phyloP scores from a whole-genome alignment of 2,888 invertebrate species.

The Cerastis leucographa region DNA sequence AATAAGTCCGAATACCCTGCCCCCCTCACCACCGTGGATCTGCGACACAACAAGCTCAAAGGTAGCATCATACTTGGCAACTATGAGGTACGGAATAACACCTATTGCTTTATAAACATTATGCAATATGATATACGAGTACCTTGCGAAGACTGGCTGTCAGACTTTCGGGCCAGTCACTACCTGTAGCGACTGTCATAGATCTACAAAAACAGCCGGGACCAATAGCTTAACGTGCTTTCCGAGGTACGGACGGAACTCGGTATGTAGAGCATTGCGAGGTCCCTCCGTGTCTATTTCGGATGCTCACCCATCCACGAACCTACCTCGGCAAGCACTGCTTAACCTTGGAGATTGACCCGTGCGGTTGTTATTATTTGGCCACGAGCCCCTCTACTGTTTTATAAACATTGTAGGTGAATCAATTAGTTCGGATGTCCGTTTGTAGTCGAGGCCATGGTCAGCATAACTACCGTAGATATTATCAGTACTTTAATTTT shows the following conservation, averaged over 20 bases:
- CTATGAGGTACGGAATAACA: constrained; percentile 92
- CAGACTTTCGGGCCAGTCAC: neutral
- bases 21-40: constrained; percentile 93
- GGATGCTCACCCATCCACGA: neutral
- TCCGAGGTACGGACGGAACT: neutral
- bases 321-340: neutral
- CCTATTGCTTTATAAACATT: constrained; percentile 3
- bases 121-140: neutral
- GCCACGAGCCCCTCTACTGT: neutral
- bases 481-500: constrained; percentile 33
- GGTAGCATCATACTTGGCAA: constrained; percentile 96
- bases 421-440: constrained; percentile 50
- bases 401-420: constrained; percentile 21
- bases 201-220: neutral
- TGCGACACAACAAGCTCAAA: constrained; percentile 94
- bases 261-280: neutral
- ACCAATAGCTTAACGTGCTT: neutral
- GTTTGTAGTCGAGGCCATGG: constrained; percentile 51
- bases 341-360: neutral
- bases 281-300: too few relatives aligned
- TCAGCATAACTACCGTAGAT: constrained; percentile 39
- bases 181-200: neutral
- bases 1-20: constrained; percentile 83
- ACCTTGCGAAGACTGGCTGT: neutral
- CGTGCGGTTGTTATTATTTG: neutral